Conservation (phyloP, 2,888 invertebrate species). For the Julus scandinavius region DNA sequence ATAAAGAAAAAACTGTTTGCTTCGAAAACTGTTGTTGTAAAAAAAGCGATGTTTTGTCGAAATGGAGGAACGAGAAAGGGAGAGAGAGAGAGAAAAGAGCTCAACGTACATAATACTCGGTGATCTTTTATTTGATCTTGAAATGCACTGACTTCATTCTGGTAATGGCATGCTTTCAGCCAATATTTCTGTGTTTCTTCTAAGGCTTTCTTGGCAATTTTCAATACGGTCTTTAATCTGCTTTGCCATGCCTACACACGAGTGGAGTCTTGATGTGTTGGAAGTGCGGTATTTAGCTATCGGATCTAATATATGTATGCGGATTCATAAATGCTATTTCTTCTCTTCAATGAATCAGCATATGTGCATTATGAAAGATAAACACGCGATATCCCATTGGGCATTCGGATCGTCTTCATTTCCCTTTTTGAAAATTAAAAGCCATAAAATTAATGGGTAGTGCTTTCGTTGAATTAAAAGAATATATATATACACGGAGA, state of each 20-base stretch:
- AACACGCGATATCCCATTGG: not conserved
- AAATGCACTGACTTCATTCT: constrained; percentile 49
- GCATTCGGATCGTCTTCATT: not conserved
- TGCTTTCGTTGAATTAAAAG: not conserved
- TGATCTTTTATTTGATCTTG: constrained; percentile 48
- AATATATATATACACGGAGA: not conserved
- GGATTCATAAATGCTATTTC: constrained; percentile 21
- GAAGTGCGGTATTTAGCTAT: not conserved
- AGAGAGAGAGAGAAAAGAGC: not conserved
- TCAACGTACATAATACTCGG: constrained; percentile 40
- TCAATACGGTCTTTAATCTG: constrained; percentile 30
- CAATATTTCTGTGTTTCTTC: constrained; percentile 14
- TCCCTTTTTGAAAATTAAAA: constrained; percentile 25
- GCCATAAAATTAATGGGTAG: constrained; percentile 9
- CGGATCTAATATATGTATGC: not conserved
- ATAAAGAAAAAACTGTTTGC: constrained; percentile 29
- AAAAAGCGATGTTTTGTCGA: constrained; percentile 25
- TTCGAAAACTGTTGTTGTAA: constrained; percentile 16
- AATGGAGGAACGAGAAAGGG: constrained; percentile 29
- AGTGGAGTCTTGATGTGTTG: not conserved
- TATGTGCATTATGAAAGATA: constrained; percentile 9
- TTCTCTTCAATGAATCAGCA: not conserved
- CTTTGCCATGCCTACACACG: not conserved
- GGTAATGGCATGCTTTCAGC: constrained; percentile 40
- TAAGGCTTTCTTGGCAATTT: constrained; percentile 28